These are phyloP conservation scores for Frankliniella intonsa DNA, from an alignment of 2,888 invertebrate species.

Conservation along the genomic window DNA sequence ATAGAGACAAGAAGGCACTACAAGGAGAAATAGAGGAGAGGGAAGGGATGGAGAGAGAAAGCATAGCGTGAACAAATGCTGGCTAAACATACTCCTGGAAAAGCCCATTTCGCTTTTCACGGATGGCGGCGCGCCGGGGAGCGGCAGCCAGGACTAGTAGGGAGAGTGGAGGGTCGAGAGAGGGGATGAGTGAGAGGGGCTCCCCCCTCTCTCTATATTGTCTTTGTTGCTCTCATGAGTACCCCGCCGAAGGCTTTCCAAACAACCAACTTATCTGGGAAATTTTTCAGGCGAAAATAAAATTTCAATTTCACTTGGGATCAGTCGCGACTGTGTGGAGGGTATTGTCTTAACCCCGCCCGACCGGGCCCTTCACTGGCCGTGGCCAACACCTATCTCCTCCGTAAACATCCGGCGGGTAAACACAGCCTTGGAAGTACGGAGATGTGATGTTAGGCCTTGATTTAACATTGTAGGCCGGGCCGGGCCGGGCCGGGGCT, in stretches of 20 bases:
- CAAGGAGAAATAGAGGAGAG: neutral
- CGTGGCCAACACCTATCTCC: neutral
- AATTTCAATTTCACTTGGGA: too few species aligned
- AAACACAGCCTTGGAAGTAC: neutral
- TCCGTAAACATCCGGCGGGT: neutral
- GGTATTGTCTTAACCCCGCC: too few species aligned
- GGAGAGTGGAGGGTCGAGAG: too few species aligned
- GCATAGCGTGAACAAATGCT: neutral
- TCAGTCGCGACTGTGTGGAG: too few species aligned
- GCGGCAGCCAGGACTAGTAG: neutral
- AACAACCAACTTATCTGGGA: too few species aligned
- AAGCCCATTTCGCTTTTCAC: conserved; percentile 16
- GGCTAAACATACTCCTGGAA: conserved; percentile 17
- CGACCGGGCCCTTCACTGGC: neutral
- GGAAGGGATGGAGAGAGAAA: neutral
- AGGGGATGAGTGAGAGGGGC: too few species aligned
- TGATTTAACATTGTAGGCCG: neutral
- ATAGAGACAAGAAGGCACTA: neutral
- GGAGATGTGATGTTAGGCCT: neutral
- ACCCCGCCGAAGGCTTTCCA: too few species aligned
- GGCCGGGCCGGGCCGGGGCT: too few species aligned
- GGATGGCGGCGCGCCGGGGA: neutral
- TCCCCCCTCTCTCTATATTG: too few species aligned
- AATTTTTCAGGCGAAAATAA: too few species aligned
- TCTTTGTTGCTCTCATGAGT: too few species aligned